These are phyloP conservation scores for Liasis olivaceus DNA, from an alignment of 2,797 vertebrate species.

Conservation along the genomic window DNA sequence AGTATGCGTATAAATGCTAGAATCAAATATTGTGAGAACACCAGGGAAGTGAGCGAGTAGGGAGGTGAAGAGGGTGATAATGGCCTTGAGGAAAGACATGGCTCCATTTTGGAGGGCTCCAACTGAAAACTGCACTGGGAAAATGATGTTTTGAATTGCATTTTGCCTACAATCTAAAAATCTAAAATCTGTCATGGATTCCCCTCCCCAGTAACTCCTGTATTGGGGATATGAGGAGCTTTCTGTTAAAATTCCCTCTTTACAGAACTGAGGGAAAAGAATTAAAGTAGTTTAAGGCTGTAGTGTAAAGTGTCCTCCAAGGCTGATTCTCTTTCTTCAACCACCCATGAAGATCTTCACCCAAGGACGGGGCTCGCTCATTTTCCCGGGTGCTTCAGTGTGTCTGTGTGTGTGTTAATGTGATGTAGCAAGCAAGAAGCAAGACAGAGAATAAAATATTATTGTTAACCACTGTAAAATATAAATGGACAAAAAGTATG, in stretches of 20 bases:
- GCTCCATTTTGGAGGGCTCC: neutral
- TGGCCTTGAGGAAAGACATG: neutral
- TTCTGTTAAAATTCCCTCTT: neutral
- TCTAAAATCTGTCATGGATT: neutral
- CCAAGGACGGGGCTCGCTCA: neutral
- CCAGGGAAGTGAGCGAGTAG: constrained; percentile 56
- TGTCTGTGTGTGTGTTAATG: constrained; percentile 48
- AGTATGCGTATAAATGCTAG: constrained; percentile 81
- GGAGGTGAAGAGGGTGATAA: neutral
- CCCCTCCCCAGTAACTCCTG: neutral
- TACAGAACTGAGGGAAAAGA: neutral
- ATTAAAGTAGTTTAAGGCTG: neutral
- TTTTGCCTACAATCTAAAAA: no score
- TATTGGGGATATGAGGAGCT: neutral
- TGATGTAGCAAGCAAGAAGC: constrained; percentile 81
- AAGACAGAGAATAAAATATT: constrained; percentile 72
- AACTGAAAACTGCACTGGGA: neutral
- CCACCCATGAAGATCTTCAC: neutral
- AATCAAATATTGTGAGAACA: constrained; percentile 80
- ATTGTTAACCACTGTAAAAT: constrained; percentile 79
- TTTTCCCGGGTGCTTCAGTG: neutral
- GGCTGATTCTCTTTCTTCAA: neutral
- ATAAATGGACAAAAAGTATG: constrained; percentile 62
- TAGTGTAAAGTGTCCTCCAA: neutral
- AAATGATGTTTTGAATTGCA: neutral